Evolutionary conservation across 1,140 invertebrate species (phyloP), one percentile per base, ranked within the genome.

Genomic region (Brachionus rotundiformis): DNA sequence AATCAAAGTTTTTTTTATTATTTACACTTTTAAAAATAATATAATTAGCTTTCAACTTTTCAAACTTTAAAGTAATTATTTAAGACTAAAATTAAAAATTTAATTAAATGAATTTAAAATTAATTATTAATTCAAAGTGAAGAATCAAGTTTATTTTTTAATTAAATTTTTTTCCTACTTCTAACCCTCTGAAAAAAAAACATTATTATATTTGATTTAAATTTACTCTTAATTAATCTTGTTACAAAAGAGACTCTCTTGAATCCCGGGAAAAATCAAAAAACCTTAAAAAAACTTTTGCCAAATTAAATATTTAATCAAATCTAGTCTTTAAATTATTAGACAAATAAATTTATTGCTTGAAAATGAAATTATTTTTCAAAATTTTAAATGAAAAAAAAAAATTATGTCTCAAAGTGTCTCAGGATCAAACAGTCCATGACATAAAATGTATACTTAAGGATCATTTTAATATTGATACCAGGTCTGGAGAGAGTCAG

Each of bases 301-400:
- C 23, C 10, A 54, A 23, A 54, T 23, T 19, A 54, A 54, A 54
- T 54, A 54, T 54, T 54, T 54, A 19, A 54, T 54, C 47, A 54
- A 54, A 54, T 23, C 23, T 25, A 19, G 16, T 54, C n/a, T 54
- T 54, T 54, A 54, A 54, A 54, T 54, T 54, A 54, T 7, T 54
- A 19, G 3, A 49, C 13, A n/a, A 54, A 54, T 7, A 54, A n/a
- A 25, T 25, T 54, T n/a, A 54, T 54, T 54, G 47, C 25, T 13
- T 31, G 13, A 79, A 59, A 3, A 79, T 79, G 76, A 79, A 79
- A 79, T 41, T 59, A 39, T 59, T 79, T 39, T 79, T 79, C 25
- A 23, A 79, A 25, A 59, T 59, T 41, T 39, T 10, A 25, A 49
- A 79, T 23, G 11, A 23, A 36, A 63, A 39, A 25, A 39, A 59